Evolutionary conservation across 1,140 invertebrate species (phyloP).

Genomic region (Brachionus sp.): DNA sequence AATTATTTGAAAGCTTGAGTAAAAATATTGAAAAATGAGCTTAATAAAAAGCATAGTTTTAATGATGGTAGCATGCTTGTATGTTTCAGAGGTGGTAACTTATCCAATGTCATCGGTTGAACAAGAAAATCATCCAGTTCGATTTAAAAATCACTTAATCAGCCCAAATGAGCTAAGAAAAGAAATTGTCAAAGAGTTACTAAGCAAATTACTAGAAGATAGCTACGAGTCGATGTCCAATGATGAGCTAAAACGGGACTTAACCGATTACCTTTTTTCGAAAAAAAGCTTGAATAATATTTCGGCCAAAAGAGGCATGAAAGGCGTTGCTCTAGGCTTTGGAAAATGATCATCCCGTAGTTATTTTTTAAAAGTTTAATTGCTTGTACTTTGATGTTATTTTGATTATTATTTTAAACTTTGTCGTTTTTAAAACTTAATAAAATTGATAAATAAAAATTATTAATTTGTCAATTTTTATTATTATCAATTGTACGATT

Average conservation of each 20-base stretch:
- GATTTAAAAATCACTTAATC: neutral
- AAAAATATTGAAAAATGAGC: neutral
- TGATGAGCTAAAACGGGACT: neutral
- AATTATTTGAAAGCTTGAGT: neutral
- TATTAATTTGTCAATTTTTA: neutral
- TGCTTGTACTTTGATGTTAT: neutral
- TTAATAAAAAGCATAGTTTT: neutral
- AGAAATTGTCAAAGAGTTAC: neutral
- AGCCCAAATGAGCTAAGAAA: neutral
- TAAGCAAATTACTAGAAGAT: neutral
- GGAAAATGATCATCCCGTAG: neutral
- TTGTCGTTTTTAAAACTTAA: neutral
- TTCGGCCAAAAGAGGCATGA: conserved; percentile 9
- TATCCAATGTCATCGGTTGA: neutral
- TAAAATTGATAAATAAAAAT: neutral
- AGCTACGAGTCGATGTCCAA: neutral
- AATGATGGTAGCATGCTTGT: neutral
- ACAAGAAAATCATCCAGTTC: neutral
- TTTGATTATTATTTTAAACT: neutral
- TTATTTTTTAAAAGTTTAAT: neutral
- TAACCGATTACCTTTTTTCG: neutral
- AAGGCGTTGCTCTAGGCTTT: conserved; percentile 21
- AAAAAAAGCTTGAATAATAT: neutral
- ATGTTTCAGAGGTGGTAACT: neutral
- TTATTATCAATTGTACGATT: too few relatives aligned